Conservation (phyloP, 2,797 vertebrate genomes). For the Coracias cyanogaster region DNA sequence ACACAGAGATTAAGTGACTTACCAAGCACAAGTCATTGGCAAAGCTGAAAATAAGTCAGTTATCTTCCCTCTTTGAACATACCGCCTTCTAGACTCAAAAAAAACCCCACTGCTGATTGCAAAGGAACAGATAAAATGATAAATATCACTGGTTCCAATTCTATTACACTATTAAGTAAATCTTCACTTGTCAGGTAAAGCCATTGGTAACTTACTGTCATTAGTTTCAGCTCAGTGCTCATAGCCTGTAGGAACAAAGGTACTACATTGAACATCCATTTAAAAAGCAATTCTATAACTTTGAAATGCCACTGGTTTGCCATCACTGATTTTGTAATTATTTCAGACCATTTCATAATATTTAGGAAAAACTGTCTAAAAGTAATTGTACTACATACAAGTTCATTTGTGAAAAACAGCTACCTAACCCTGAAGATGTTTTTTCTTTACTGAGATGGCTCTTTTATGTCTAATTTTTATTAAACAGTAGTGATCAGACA, state of each 20-base stretch:
- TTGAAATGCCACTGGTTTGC: constrained; percentile 77
- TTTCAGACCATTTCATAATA: constrained; percentile 79
- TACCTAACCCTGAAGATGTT: constrained; percentile 3
- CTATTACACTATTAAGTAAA: constrained; percentile 67
- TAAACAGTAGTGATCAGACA: constrained; percentile 13
- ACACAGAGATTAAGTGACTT: constrained; percentile 21
- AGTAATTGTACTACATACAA: constrained; percentile 55
- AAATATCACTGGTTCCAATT: constrained; percentile 22
- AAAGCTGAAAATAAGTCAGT: constrained; percentile 19
- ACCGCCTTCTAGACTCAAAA: neutral
- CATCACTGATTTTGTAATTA: constrained; percentile 78
- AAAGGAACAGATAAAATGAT: constrained; percentile 45
- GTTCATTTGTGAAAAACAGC: constrained; percentile 55
- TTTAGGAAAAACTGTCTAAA: constrained; percentile 65
- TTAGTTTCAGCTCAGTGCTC: constrained; percentile 79
- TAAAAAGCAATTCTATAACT: constrained; percentile 77
- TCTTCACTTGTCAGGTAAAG: constrained; percentile 75
- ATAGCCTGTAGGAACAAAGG: constrained; percentile 69
- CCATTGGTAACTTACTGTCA: constrained; percentile 62
- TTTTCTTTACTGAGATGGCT: constrained; percentile 44
- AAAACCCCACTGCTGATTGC: neutral
- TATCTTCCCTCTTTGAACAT: neutral
- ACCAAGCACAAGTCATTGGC: constrained; percentile 18
- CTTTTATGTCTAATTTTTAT: constrained; percentile 31
- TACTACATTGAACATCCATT: constrained; percentile 69